phyloP scores from a whole-genome alignment of 2,113 vertebrate genomes.

The Macrotus californicus region DNA sequence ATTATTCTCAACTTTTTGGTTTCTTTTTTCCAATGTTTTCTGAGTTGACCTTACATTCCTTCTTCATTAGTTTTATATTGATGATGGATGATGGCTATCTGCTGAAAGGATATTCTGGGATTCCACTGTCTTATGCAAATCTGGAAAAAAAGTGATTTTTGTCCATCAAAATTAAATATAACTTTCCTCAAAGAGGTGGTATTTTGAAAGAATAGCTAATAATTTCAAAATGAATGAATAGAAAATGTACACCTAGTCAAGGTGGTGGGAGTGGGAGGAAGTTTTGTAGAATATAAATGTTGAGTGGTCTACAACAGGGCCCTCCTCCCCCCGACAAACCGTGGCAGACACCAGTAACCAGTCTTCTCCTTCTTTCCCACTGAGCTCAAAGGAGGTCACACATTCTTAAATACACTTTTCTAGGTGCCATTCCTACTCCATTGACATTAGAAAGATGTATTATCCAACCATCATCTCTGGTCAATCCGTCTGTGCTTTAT shows the following conservation, averaged over 20 bases:
- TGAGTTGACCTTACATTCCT: not conserved
- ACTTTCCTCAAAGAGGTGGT: not conserved
- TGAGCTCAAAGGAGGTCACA: conserved; percentile 24
- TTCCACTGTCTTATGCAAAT: not conserved
- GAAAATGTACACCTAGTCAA: not conserved
- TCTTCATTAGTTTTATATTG: not conserved
- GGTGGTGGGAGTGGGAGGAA: too few relatives aligned
- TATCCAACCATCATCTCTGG: not conserved
- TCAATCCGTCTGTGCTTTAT: not conserved
- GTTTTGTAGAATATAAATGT: not conserved
- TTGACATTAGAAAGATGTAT: not conserved
- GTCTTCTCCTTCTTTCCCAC: not conserved
- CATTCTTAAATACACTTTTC: conserved; percentile 16
- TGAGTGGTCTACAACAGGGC: not conserved
- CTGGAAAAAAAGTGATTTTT: not conserved
- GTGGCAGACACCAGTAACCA: not conserved
- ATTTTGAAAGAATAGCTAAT: not conserved
- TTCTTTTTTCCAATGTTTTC: not conserved
- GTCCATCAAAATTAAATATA: not conserved
- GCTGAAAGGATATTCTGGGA: not conserved
- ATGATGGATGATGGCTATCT: not conserved
- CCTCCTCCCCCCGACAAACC: not conserved
- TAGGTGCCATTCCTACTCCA: conserved; percentile 21
- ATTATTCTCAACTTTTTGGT: not conserved
- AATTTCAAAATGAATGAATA: not conserved